These are phyloP conservation scores for Acrocephalus arundinaceus DNA, from an alignment of 2,113 vertebrate species.

Conservation along the genomic window DNA sequence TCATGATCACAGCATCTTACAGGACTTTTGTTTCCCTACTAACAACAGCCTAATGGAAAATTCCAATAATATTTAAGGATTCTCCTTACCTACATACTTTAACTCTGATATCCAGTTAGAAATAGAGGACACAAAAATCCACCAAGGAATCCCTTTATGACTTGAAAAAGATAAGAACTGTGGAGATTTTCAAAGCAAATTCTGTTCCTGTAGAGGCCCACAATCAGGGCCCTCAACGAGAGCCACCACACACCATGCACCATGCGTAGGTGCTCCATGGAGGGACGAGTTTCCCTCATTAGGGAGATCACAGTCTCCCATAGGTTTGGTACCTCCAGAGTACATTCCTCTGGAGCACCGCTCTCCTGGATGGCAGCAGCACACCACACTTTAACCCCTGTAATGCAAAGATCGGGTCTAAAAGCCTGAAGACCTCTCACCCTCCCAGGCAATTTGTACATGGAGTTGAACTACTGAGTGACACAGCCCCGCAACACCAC, in stretches of 20 bases:
- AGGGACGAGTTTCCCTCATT: fast-evolving
- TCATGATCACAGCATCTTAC: not conserved
- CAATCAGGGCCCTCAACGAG: not conserved
- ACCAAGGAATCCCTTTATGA: not conserved
- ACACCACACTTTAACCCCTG: not conserved
- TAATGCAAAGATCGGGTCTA: not conserved
- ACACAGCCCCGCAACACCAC: not conserved
- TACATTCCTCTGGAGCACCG: not conserved
- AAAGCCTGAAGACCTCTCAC: not conserved
- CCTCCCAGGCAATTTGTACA: not conserved
- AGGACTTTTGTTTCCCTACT: not conserved
- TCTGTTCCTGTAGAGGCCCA: not conserved
- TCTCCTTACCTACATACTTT: not conserved
- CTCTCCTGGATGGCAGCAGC: not conserved
- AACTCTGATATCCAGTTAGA: not conserved
- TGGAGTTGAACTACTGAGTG: not conserved
- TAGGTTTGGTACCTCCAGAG: not conserved
- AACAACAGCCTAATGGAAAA: not conserved
- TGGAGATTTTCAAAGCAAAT: not conserved
- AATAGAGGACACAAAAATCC: not conserved
- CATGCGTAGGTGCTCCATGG: fast-evolving
- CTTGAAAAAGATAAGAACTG: not conserved
- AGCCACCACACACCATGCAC: fast-evolving
- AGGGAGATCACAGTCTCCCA: not conserved
- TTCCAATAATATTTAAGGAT: not conserved